These are phyloP conservation scores for Balaeniceps rex DNA, from an alignment of 2,113 vertebrate species.

Conservation along the genomic window DNA sequence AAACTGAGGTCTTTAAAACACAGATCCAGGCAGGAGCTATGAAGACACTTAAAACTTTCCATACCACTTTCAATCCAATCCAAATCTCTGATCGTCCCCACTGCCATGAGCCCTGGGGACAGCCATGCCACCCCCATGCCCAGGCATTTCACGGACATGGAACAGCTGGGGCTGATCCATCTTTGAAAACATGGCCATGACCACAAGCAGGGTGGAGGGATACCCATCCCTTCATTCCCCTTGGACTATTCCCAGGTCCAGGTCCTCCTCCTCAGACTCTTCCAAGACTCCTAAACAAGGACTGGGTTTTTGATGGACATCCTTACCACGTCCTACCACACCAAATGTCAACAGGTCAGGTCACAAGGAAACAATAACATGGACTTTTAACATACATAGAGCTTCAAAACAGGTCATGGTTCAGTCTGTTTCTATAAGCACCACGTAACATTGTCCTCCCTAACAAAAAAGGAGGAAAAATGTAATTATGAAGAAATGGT, in stretches of 20 bases:
- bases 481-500: neutral
- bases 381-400: neutral
- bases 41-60: neutral
- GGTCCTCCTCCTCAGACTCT: neutral
- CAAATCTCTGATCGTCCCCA: neutral
- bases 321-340: neutral
- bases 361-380: neutral
- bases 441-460: accelerated
- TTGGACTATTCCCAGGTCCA: neutral
- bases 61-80: neutral
- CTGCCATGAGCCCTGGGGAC: neutral
- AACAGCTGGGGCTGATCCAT: neutral
- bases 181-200: neutral
- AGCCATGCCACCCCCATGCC: neutral
- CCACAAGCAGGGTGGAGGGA: neutral
- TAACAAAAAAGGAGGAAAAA: neutral
- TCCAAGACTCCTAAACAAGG: neutral
- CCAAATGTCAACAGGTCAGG: neutral
- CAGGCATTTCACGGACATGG: neutral
- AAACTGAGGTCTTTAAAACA: neutral
- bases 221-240: neutral
- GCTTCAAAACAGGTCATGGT: neutral
- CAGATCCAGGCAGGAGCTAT: neutral
- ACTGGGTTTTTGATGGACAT: neutral
- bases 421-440: neutral